A percentile compares a stretch with the other conserved stretches of the same genome.
Evolutionary conservation across 2,888 invertebrate species (phyloP).

Genomic region (Ceriagrion tenellum): DNA sequence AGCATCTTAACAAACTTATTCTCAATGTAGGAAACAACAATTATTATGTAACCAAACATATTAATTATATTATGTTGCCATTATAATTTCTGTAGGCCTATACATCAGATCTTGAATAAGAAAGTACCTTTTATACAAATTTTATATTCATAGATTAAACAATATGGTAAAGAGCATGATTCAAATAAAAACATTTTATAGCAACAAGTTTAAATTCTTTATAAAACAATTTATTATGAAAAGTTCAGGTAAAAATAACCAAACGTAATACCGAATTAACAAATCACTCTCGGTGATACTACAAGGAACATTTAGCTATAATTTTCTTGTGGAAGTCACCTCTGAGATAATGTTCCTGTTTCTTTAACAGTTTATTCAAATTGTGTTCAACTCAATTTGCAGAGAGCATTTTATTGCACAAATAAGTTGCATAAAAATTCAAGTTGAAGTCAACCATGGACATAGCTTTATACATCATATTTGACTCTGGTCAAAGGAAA

Average conservation of each 20-base stretch:
- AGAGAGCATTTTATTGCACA: conserved; percentile 32
- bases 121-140: background rate
- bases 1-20: conserved; percentile 59
- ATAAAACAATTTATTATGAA: conserved; percentile 45
- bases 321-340: background rate
- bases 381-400: conserved; percentile 37
- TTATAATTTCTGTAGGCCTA: conserved; percentile 52
- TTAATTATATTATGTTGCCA: background rate
- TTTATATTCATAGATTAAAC: conserved; percentile 21
- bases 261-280: background rate
- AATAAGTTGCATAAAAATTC: conserved; percentile 60
- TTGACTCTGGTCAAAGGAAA: conserved; percentile 18
- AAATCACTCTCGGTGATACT: background rate
- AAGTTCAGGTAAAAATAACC: conserved; percentile 1
- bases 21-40: conserved; percentile 37
- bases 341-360: background rate
- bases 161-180: conserved; percentile 35
- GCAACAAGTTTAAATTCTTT: conserved; percentile 44
- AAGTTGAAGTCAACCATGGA: conserved; percentile 46
- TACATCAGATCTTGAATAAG: background rate
- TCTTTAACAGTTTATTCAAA: conserved; percentile 31
- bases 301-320: background rate
- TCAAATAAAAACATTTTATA: conserved; percentile 38
- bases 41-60: conserved; percentile 53
- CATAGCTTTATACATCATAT: conserved; percentile 44